Conservation (phyloP, 2,113 vertebrate species). For the Girardinichthys multiradiatus region DNA sequence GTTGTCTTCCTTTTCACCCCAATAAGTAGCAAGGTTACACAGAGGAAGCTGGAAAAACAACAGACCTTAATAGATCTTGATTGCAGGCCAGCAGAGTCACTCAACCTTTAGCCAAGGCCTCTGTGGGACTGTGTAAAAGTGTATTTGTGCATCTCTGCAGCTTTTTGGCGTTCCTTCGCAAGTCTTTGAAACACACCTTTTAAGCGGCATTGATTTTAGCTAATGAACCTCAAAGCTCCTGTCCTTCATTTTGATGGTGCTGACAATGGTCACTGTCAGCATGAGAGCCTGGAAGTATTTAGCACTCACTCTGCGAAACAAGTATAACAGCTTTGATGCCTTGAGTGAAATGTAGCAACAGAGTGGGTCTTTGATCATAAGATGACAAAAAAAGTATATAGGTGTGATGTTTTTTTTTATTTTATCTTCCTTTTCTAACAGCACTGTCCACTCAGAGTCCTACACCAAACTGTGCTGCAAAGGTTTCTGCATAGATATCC, state of each 20-base stretch:
- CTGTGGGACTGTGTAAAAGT: conserved; percentile 4
- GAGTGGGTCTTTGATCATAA: conserved; percentile 12
- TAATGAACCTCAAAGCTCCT: conserved; percentile 55
- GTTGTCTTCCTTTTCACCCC: conserved; percentile 58
- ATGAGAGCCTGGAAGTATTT: conserved; percentile 24
- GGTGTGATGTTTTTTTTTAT: conserved; percentile 14
- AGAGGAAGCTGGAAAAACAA: conserved; percentile 41
- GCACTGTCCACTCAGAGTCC: conserved; percentile 80
- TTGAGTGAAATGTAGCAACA: conserved; percentile 27
- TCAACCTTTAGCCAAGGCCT: conserved; percentile 28
- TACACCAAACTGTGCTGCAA: conserved; percentile 98
- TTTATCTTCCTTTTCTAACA: conserved; percentile 29
- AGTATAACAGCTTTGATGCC: conserved; percentile 17
- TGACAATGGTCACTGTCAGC: conserved; percentile 24
- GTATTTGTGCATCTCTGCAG: conserved; percentile 30
- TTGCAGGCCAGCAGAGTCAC: conserved; percentile 58
- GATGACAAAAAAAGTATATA: conserved; percentile 3
- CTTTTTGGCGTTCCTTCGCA: conserved; percentile 23
- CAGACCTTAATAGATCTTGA: conserved; percentile 64
- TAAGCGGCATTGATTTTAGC: conserved; percentile 59
- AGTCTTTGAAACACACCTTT: conserved; percentile 43
- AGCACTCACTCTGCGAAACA: conserved; percentile 23
- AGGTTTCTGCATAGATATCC: conserved; percentile 98
- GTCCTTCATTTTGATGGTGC: conserved; percentile 46
- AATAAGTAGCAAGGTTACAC: conserved; percentile 74